Base-by-base conservation (phyloP, 2,888 invertebrate genomes). In the Sacculina carcini region DNA sequence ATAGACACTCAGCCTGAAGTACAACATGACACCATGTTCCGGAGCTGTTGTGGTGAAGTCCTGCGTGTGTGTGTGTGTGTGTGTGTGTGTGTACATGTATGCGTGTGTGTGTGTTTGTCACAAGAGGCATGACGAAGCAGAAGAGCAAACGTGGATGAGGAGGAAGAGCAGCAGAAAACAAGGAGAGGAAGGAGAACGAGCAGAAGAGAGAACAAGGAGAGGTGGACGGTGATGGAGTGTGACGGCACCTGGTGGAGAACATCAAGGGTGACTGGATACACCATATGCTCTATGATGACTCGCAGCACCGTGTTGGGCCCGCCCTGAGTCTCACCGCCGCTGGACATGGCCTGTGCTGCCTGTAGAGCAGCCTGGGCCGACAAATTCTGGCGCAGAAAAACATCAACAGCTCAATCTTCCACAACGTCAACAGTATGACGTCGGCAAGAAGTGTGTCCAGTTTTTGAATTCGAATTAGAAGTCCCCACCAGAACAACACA, bases 211-310 rank as follows among this genome's bases (percentile, higher is more conserved):
- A 4, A 10, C 14, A 10, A 16, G 7, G 10, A 16, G 10, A 2
- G 10, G 5, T 5, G 19, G n/a, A 39, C 6, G 40, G 5, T 19
- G 14, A n/a, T 10, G 21, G 5, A 16, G 29, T 28, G 16, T 9
- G 14, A 50, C 2, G 9, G 23, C 64, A 81, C 80, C 75, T 78
- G 76, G 66, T 90, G 84, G 59, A 98, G 76, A 57, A 94, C 86
- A 67, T 99, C 98, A 64, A 99, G 76, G 52, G 90, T 87, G 61
- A 98, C 92, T 49, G 94, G 94, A 68, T 96, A 98, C 61, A 98
- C 74, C 79, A 96, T 84, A 70, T 96, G 90, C 70, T 98, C 98
- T 61, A 99, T 83, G 66, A 98, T 94, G 61, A 98, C 94, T 59
- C 98, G 77, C 59, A 99, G 77, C 58, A 98, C 94, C 49, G 92